Conservation (phyloP, 2,113 vertebrate genomes). For the Turdus rufiventris region DNA sequence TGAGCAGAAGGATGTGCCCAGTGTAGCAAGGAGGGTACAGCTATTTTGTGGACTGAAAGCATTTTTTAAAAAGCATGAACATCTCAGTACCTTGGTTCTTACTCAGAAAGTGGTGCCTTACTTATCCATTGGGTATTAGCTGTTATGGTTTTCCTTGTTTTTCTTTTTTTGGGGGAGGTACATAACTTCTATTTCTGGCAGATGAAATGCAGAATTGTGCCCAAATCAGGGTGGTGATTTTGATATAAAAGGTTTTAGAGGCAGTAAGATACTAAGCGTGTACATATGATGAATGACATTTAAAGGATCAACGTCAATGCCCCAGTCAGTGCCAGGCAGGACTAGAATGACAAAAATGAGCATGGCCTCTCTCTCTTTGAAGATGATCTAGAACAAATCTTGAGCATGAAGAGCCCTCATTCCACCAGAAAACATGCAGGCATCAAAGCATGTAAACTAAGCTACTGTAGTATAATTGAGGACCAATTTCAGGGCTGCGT, state of each 20-base stretch:
- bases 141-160: background rate
- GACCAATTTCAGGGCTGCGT: background rate
- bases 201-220: background rate
- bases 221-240: background rate
- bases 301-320: background rate
- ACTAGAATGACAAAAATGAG: background rate
- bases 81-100: background rate
- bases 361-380: background rate
- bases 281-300: background rate
- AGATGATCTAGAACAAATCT: background rate
- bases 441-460: background rate
- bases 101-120: background rate
- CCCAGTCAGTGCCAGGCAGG: background rate
- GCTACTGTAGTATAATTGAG: background rate
- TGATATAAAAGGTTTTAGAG: background rate
- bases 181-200: background rate
- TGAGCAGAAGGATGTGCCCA: background rate
- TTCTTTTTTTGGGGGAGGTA: background rate
- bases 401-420: background rate
- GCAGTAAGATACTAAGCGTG: background rate
- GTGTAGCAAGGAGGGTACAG: fast-evolving
- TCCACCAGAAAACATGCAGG: background rate
- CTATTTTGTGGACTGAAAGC: background rate
- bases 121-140: background rate
- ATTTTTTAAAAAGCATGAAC: background rate